phyloP scores from a whole-genome alignment of 2,797 vertebrate species.

The Chelonia mydas region DNA sequence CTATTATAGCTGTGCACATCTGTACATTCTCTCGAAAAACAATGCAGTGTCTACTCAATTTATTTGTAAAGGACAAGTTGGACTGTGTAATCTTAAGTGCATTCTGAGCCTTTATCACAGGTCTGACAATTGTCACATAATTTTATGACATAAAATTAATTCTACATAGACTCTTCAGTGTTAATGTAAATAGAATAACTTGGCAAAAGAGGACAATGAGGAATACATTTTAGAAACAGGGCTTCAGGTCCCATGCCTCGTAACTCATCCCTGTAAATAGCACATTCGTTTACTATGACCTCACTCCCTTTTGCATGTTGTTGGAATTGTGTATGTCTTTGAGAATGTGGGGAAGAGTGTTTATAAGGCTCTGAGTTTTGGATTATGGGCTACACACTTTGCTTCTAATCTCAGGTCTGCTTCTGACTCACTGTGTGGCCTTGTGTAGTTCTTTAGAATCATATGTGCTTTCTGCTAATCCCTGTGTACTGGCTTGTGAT shows the following conservation, averaged over 20 bases:
- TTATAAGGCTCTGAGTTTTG: not conserved
- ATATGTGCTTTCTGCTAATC: not conserved
- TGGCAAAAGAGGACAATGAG: not conserved
- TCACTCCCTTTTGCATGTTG: not conserved
- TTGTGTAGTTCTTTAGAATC: not conserved
- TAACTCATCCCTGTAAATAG: not conserved
- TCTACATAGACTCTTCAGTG: not conserved
- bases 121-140: not conserved
- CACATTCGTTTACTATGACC: not conserved
- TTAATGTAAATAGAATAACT: not conserved
- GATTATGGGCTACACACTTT: not conserved
- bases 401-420: not conserved
- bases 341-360: not conserved
- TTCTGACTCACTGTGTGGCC: not conserved
- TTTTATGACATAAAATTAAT: not conserved
- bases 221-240: not conserved
- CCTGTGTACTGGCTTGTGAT: not conserved
- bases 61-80: not conserved
- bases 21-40: not conserved
- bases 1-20: not conserved
- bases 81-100: not conserved
- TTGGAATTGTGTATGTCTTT: not conserved
- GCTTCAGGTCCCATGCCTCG: accelerated
- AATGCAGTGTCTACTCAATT: not conserved
- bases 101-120: not conserved